phyloP scores from a whole-genome alignment of 1,140 invertebrate genomes.

The Calephelis virginiensis region DNA sequence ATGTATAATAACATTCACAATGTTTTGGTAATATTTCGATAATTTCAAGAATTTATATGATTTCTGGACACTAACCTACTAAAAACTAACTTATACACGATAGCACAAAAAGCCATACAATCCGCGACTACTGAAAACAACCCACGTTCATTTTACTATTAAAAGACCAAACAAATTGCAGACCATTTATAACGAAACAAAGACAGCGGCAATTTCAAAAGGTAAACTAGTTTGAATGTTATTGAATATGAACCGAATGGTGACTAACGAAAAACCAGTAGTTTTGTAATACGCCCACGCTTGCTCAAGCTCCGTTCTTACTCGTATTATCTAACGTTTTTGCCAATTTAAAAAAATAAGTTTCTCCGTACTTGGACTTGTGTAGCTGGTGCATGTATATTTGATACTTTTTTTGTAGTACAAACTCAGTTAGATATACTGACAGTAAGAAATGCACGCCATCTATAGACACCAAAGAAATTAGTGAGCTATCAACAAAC shows the following conservation, averaged over 20 bases:
- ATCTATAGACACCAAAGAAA: too few species aligned
- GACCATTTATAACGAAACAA: constrained; percentile 19
- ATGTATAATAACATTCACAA: too few species aligned
- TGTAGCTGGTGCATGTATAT: background rate
- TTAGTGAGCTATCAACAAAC: too few species aligned
- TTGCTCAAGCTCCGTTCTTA: constrained; percentile 29
- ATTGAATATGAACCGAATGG: constrained; percentile 26
- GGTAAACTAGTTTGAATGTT: constrained; percentile 19
- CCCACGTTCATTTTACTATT: constrained; percentile 18
- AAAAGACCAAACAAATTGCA: constrained; percentile 18
- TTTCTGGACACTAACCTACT: background rate
- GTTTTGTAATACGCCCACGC: constrained; percentile 33
- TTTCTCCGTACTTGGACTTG: constrained; percentile 12
- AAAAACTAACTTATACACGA: background rate
- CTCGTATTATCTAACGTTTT: constrained; percentile 21
- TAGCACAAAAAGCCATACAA: background rate
- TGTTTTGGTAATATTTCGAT: too few species aligned
- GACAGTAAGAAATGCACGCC: too few species aligned
- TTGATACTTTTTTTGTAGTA: background rate
- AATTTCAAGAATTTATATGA: too few species aligned
- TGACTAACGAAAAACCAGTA: constrained; percentile 38
- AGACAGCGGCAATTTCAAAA: constrained; percentile 19
- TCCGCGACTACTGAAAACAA: background rate
- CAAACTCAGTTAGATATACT: too few species aligned
- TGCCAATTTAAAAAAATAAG: constrained; percentile 11